Conservation (phyloP, 2,113 vertebrate genomes). For the Antechinus stuartii region DNA sequence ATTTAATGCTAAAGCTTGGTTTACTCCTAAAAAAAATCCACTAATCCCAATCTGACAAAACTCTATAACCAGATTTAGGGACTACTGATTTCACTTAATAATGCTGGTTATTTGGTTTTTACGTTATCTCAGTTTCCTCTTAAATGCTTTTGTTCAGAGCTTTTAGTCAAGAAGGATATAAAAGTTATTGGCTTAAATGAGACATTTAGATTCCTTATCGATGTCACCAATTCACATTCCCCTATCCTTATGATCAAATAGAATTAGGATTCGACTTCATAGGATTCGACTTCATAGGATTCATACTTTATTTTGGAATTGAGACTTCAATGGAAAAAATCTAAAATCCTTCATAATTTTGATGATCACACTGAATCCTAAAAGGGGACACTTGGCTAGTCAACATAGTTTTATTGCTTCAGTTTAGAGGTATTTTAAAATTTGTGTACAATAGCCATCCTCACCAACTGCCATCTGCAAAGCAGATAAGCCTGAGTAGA, state of each 20-base stretch:
- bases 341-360: not conserved
- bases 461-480: too few species aligned
- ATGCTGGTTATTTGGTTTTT: not conserved
- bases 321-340: not conserved
- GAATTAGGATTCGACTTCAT: not conserved
- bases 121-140: slow-evolving; percentile 23
- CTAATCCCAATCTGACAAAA: slow-evolving; percentile 9
- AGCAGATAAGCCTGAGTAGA: too few species aligned
- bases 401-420: not conserved
- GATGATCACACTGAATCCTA: not conserved
- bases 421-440: too few species aligned
- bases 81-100: slow-evolving; percentile 9
- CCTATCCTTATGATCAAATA: not conserved
- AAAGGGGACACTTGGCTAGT: not conserved
- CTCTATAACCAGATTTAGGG: not conserved
- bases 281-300: not conserved
- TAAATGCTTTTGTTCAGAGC: slow-evolving; percentile 3
- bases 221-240: not conserved
- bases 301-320: not conserved
- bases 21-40: not conserved
- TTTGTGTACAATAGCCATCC: too few species aligned
- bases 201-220: slow-evolving; percentile 44
- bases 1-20: not conserved
- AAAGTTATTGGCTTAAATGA: not conserved
- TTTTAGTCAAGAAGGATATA: not conserved